Percentiles rank a stretch among this genome's conserved stretches.
phyloP scores from a whole-genome alignment of 2,113 vertebrate species.

The Podiceps cristatus region DNA sequence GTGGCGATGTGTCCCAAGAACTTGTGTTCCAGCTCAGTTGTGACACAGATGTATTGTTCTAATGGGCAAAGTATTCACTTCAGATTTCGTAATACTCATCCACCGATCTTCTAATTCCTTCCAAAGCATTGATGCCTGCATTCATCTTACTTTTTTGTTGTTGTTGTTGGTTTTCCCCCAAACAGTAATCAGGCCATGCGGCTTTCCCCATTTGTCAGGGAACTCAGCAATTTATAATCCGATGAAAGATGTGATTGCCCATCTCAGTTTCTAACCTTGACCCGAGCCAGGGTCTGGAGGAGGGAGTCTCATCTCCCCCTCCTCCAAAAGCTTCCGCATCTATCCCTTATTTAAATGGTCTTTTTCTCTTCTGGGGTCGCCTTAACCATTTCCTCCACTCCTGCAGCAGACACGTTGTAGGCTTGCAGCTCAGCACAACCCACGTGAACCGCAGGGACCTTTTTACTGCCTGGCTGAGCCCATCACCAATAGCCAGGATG shows the following conservation, averaged over 20 bases:
- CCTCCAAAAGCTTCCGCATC: not conserved
- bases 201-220: not conserved
- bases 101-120: not conserved
- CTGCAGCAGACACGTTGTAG: not conserved
- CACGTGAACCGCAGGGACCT: not conserved
- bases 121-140: not conserved
- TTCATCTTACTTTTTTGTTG: not conserved
- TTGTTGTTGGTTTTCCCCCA: no score
- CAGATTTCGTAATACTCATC: not conserved
- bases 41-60: not conserved
- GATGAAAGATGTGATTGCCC: no score
- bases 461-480: constrained; percentile 60
- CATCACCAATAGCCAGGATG: constrained; percentile 16
- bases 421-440: not conserved
- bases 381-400: not conserved
- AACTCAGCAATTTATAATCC: not conserved
- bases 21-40: not conserved
- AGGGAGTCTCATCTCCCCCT: not conserved
- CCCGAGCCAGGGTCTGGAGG: not conserved
- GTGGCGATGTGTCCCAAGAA: not conserved
- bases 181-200: not conserved
- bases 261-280: not conserved
- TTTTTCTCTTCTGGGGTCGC: not conserved
- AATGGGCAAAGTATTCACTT: not conserved
- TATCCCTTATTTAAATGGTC: not conserved